Conservation (phyloP, 1,140 invertebrate species). For the Zophobas morio region DNA sequence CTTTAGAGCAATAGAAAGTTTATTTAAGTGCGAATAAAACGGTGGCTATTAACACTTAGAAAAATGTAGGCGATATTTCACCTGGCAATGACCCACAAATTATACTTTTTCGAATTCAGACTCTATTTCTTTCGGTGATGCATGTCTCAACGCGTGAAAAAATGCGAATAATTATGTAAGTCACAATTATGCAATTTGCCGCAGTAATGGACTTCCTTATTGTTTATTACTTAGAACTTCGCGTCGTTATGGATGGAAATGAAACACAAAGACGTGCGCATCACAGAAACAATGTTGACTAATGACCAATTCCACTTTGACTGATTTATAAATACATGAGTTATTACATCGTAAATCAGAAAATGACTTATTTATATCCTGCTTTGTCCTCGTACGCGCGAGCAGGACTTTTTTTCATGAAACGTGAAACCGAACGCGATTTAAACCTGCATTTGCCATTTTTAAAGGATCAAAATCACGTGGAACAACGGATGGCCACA, state of each 20-base stretch:
- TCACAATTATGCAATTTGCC: slow-evolving; percentile 38
- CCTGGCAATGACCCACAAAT: slow-evolving; percentile 28
- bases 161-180: not conserved
- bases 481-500: too few relatives aligned
- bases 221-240: slow-evolving; percentile 48
- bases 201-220: slow-evolving; percentile 53
- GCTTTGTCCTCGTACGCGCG: slow-evolving; percentile 55
- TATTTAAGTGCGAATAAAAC: slow-evolving; percentile 20
- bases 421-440: not conserved
- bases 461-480: too few relatives aligned
- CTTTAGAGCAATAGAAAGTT: slow-evolving; percentile 34
- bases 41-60: slow-evolving; percentile 20
- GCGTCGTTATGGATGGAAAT: slow-evolving; percentile 50
- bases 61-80: slow-evolving; percentile 28
- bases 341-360: slow-evolving; percentile 60
- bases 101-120: not conserved
- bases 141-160: slow-evolving; percentile 6
- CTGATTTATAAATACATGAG: slow-evolving; percentile 60
- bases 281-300: slow-evolving; percentile 64
- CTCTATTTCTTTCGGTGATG: not conserved
- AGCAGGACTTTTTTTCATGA: slow-evolving; percentile 10
- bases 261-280: slow-evolving; percentile 54
- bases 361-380: slow-evolving; percentile 56
- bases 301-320: slow-evolving; percentile 58
- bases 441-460: not conserved